Evolutionary conservation across 2,797 vertebrate genomes (phyloP).

Genomic region (Pantherophis vulpinus): DNA sequence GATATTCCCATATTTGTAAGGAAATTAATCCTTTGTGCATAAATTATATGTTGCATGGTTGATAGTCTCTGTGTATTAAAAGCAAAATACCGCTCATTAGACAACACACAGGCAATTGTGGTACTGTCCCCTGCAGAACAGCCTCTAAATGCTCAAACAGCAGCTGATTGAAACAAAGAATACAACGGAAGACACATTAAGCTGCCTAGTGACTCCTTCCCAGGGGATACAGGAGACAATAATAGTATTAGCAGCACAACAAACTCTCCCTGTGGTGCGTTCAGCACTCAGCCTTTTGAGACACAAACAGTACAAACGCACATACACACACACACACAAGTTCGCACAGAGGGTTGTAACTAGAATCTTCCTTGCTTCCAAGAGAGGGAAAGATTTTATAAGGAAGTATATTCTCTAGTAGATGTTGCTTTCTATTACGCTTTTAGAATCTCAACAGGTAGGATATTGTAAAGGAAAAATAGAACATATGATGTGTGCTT

Average conservation of each 20-base stretch:
- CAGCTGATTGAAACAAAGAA: not conserved
- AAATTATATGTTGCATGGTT: not conserved
- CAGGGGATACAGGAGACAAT: slow-evolving; percentile 21
- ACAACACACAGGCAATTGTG: slow-evolving; percentile 21
- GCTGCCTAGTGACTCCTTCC: slow-evolving; percentile 19
- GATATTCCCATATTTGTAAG: not conserved
- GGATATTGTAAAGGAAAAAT: not conserved
- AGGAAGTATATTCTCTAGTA: not conserved
- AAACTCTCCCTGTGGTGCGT: not conserved
- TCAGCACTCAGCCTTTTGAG: not conserved
- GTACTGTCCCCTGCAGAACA: slow-evolving; percentile 7
- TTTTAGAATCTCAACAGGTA: not conserved
- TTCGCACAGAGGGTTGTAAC: not conserved
- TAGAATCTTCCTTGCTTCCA: slow-evolving; percentile 3
- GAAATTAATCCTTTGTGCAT: slow-evolving; percentile 8
- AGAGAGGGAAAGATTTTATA: not conserved
- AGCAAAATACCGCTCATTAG: slow-evolving; percentile 20
- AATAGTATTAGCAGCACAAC: slow-evolving; percentile 18
- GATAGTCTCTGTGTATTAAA: slow-evolving; percentile 9
- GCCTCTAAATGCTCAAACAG: slow-evolving; percentile 17
- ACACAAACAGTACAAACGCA: not conserved
- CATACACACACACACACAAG: no score
- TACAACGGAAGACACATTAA: slow-evolving; percentile 22
- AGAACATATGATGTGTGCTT: not conserved
- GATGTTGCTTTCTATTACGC: not conserved